Evolutionary conservation across 2,888 invertebrate genomes (phyloP), one percentile per base, ranked within the genome.

Genomic region (Epistrophella euchroma): DNA sequence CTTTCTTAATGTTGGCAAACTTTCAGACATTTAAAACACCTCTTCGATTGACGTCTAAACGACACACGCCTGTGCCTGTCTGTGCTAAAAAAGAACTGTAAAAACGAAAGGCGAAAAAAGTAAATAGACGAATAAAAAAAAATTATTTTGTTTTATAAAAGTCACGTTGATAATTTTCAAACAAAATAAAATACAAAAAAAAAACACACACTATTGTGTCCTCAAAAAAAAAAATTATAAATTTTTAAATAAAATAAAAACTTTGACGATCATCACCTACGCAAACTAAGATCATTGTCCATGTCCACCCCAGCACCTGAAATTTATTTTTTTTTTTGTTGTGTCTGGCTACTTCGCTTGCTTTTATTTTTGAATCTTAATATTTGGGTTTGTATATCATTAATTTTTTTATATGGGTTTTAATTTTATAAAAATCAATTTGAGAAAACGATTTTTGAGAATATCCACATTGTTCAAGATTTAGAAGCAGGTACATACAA

Each of bases 61-160:
- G 86, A 86, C 86, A 86, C 86, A 86, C 81, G 82, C 82, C 86
- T 52, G 82, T 86, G 82, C 82, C 86, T 52, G 82, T 86, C 73
- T 72, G 70, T 17, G 64, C 50, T 40, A 56, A 71, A 72, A 56
- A 74, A 60, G 70, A 73, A 68, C 15, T 28, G 45, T 73, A 81
- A 81, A 58, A 80, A 72, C 75, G 22, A 68, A 68, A 77, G 55
- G 37, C 62, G 32, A 35, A 62, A 10, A 66, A 70, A 64, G 45
- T 15, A 45, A 66, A 64, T 28, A 74, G 58, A 50, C 25, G 4
- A 13, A 17, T 2, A 37, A 47, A 62, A 22, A 64, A 35, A 40
- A 32, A 32, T 4, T 55, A 11, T 35, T 40, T 37, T 56, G 10
- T 56, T 56, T 17, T 17, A 56, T 56, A 35, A 56, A 35, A 56